Evolutionary conservation across 2,888 invertebrate genomes (phyloP).

Genomic region (Coecobrya sp.): DNA sequence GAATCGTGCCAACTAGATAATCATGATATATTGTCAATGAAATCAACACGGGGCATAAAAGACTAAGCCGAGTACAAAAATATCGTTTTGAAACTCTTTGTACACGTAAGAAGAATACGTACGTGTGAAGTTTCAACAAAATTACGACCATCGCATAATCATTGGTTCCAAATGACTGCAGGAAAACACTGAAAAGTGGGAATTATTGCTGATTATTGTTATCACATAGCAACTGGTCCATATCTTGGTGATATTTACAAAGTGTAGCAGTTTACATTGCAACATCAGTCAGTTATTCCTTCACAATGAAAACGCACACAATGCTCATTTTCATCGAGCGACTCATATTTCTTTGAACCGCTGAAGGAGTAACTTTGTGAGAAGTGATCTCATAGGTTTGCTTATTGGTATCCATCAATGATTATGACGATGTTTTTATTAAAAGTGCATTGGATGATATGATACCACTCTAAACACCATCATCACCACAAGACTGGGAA

Average conservation of each 20-base stretch:
- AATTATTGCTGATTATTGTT: background rate
- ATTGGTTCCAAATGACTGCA: constrained; percentile 45
- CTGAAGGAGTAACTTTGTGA: constrained; percentile 41
- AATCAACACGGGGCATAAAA: constrained; percentile 58
- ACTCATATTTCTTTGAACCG: constrained; percentile 65
- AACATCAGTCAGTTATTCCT: constrained; percentile 13
- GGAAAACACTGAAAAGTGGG: background rate
- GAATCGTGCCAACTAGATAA: constrained; percentile 33
- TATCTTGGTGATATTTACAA: background rate
- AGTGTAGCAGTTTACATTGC: constrained; percentile 12
- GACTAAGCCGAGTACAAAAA: background rate
- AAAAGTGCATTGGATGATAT: constrained; percentile 53
- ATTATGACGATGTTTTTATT: constrained; percentile 42
- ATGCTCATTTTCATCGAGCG: background rate
- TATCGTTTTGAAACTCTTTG: background rate
- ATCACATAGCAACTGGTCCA: background rate
- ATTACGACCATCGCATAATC: background rate
- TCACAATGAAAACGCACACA: constrained; percentile 22
- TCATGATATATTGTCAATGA: constrained; percentile 57
- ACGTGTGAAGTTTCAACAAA: constrained; percentile 54
- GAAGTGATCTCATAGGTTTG: constrained; percentile 66
- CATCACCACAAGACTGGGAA: background rate
- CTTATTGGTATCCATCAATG: constrained; percentile 22
- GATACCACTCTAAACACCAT: background rate
- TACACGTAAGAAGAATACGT: background rate